A percentile compares a stretch with the other conserved stretches of the same genome.
Evolutionary conservation across 2,888 invertebrate genomes (phyloP).

Genomic region (Andrena fulva): DNA sequence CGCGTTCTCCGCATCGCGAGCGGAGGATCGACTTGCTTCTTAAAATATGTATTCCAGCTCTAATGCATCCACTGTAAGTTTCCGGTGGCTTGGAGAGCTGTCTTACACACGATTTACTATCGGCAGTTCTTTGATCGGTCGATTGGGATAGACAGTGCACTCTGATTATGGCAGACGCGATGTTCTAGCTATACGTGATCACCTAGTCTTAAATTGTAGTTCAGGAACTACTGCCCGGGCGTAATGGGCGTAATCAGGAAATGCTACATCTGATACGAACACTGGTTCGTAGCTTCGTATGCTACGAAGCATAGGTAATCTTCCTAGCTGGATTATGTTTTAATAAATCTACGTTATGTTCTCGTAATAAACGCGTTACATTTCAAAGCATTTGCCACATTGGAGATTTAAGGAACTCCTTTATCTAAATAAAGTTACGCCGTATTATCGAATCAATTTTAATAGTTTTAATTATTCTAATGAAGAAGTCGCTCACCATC

Average conservation of each 20-base stretch:
- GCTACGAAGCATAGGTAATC: not conserved
- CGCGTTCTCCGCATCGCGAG: not conserved
- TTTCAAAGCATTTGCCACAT: not conserved
- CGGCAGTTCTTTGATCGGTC: constrained; percentile 41
- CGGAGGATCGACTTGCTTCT: not conserved
- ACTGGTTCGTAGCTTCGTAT: too few species aligned
- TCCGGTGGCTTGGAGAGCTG: not conserved
- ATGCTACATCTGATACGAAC: not conserved
- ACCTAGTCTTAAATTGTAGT: constrained; percentile 17
- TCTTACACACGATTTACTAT: constrained; percentile 14
- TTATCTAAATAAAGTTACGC: too few species aligned
- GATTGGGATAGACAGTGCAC: not conserved
- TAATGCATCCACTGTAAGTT: not conserved
- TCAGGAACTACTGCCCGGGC: not conserved
- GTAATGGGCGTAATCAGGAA: not conserved
- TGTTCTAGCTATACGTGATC: constrained; percentile 24
- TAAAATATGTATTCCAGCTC: constrained; percentile 35
- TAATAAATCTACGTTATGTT: not conserved
- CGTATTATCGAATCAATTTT: not conserved
- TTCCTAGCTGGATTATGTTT: not conserved
- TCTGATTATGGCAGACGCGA: constrained; percentile 9
- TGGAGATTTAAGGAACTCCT: too few species aligned
- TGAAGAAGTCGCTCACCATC: constrained; percentile 68
- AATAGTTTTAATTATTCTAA: not conserved
- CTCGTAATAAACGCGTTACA: not conserved